These are phyloP conservation scores for Lepidocyrtinus sp. DNA, from an alignment of 2,888 invertebrate genomes.

Conservation along the genomic window DNA sequence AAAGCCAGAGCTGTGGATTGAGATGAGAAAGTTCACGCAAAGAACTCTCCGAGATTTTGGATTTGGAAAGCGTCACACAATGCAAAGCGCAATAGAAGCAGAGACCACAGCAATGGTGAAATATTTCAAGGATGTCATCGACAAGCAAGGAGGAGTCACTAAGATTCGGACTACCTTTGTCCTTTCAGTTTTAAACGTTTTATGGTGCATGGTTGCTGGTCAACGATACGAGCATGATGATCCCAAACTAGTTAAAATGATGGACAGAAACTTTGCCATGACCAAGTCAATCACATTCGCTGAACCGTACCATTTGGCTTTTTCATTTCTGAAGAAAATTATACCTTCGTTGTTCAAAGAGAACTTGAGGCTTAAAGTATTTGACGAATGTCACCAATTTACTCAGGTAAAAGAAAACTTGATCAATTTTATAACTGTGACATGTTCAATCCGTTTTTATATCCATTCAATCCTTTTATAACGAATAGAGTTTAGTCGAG, in stretches of 20 bases:
- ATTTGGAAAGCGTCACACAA: conserved; percentile 62
- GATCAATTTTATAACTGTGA: too few relatives aligned
- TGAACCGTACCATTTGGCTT: conserved; percentile 29
- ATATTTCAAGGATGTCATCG: conserved; percentile 18
- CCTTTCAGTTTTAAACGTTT: conserved; percentile 60
- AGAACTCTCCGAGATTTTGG: conserved; percentile 60
- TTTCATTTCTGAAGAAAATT: conserved; percentile 9
- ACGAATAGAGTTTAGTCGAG: conserved; percentile 31
- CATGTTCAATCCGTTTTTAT: neutral
- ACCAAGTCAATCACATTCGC: conserved; percentile 40
- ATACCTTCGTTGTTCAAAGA: conserved; percentile 27
- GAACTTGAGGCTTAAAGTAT: conserved; percentile 13
- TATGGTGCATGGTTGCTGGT: conserved; percentile 69
- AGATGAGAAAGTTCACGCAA: conserved; percentile 50
- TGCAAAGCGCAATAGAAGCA: conserved; percentile 60
- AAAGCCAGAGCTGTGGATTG: conserved; percentile 36
- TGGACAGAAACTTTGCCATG: conserved; percentile 59
- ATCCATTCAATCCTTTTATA: too few relatives aligned
- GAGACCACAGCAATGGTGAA: conserved; percentile 52
- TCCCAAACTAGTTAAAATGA: conserved; percentile 61
- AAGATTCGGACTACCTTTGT: conserved; percentile 49
- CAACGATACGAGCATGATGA: conserved; percentile 65
- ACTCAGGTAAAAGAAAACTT: conserved; percentile 40
- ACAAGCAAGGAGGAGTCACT: conserved; percentile 40
- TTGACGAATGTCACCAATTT: conserved; percentile 38